Evolutionary conservation across 2,888 invertebrate species (phyloP).

Genomic region (Noctua janthe): DNA sequence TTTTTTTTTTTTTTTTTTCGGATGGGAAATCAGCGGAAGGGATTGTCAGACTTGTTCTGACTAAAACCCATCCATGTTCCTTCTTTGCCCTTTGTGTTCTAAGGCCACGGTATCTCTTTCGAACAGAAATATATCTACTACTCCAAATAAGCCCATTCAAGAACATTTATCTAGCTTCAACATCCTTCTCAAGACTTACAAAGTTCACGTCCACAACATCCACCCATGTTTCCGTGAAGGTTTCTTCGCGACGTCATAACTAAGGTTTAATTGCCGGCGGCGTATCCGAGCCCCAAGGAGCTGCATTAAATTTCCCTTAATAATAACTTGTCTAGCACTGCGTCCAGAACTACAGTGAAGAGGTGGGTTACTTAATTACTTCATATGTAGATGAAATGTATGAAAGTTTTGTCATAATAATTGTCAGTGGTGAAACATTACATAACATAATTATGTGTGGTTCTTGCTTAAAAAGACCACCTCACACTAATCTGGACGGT

Average conservation of each 20-base stretch:
- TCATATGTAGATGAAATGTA: slow-evolving; percentile 6
- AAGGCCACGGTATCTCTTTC: too few species aligned
- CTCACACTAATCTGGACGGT: too few species aligned
- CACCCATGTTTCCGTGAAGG: slow-evolving; percentile 21
- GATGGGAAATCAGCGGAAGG: too few species aligned
- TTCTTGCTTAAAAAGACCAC: too few species aligned
- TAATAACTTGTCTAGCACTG: slow-evolving; percentile 61
- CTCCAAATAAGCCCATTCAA: not conserved
- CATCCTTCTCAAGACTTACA: not conserved
- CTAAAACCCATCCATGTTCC: too few species aligned
- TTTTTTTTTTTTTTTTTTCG: too few species aligned
- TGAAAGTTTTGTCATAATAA: not conserved
- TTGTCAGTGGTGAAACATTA: not conserved
- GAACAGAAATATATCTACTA: not conserved
- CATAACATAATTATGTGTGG: too few species aligned
- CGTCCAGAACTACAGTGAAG: slow-evolving; percentile 31
- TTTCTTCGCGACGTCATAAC: slow-evolving; percentile 71
- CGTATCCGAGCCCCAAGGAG: slow-evolving; percentile 71
- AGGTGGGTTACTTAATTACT: slow-evolving; percentile 30
- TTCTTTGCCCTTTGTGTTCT: too few species aligned
- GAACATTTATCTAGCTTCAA: not conserved
- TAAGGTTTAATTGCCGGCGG: slow-evolving; percentile 77
- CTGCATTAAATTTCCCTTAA: slow-evolving; percentile 73
- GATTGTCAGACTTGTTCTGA: too few species aligned
- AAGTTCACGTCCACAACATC: slow-evolving; percentile 13